Evolutionary conservation across 2,113 vertebrate species (phyloP).

Genomic region (Equus przewalskii): DNA sequence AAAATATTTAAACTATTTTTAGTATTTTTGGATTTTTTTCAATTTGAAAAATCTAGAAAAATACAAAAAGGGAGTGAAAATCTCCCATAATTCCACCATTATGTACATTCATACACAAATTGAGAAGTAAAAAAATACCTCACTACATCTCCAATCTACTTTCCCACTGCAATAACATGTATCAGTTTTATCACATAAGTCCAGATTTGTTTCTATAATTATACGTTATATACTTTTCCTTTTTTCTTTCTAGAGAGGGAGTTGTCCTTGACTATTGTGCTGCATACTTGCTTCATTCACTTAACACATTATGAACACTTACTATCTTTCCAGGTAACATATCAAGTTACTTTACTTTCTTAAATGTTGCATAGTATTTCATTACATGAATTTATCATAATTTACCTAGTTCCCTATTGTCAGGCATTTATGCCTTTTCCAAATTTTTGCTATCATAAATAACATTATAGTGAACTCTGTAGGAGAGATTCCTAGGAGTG

Average conservation of each 20-base stretch:
- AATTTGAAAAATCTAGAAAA: constrained; percentile 49
- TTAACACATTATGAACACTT: background rate
- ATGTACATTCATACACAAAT: constrained; percentile 2
- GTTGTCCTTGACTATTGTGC: background rate
- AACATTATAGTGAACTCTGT: background rate
- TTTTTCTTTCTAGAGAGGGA: background rate
- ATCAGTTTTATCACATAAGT: constrained; percentile 13
- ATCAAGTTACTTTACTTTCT: constrained; percentile 43
- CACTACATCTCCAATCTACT: background rate
- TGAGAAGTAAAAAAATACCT: constrained; percentile 22
- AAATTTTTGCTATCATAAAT: constrained; percentile 22
- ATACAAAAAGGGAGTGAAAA: constrained; percentile 22
- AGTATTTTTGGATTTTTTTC: background rate
- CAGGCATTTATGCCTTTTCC: background rate
- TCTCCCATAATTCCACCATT: background rate
- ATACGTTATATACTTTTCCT: background rate
- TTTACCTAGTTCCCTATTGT: background rate
- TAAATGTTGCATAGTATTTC: constrained; percentile 10
- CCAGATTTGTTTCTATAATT: background rate
- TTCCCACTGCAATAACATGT: background rate
- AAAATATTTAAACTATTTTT: constrained; percentile 46
- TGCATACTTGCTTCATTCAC: background rate
- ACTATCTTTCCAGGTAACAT: background rate
- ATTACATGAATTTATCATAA: background rate
- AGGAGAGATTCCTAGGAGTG: background rate